Evolutionary conservation across 2,797 vertebrate species (phyloP), one percentile per base, ranked within the genome.

Genomic region (Forpus xanthops): DNA sequence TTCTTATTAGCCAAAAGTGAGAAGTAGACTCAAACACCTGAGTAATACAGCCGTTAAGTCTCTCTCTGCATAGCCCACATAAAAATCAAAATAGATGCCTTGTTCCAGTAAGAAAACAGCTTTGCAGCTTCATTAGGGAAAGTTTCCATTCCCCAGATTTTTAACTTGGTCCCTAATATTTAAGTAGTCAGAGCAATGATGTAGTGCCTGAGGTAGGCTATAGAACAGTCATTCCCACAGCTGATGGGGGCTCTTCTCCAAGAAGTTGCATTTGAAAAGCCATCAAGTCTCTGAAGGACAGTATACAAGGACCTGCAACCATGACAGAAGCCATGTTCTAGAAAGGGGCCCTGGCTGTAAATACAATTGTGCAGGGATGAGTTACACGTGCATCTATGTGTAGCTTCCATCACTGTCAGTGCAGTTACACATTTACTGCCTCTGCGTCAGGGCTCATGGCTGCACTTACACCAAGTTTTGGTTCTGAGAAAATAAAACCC

Each of bases 261-360:
- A 45, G 35, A 55, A 30, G 28, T 73, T 20, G 3, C 1, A 0
- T 64, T 42, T 64, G 55, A 55, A 87, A 94, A 67, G 14, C 13
- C 41, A 93, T 9, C 25, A 66, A 88, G 45, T 16, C 50, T 42
- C 37, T 73, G 23, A 72, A 47, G 53, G 12, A 53, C 37, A 75
- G 30, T 5, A 31, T 0, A 55, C 35, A 84, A 91, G n/a, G 60
- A 90, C 28, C 28, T 50, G 25, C 11, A 82, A 3, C 9, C 60
- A 37, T 0, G 9, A 31, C 2, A 76, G n/a, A 79, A 79, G 37
- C 31, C 35, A 49, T 0, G 0, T 28, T 7, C 31, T 27, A 72
- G 74, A 55, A 91, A 74, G 14, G 20, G 21, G 74, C 8, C 15
- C 65, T 55, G 18, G 30, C 58, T 80, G 44, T 30, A 74, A 71